Evolutionary conservation across 1,140 invertebrate species (phyloP).

Genomic region (Maniola jurtina): DNA sequence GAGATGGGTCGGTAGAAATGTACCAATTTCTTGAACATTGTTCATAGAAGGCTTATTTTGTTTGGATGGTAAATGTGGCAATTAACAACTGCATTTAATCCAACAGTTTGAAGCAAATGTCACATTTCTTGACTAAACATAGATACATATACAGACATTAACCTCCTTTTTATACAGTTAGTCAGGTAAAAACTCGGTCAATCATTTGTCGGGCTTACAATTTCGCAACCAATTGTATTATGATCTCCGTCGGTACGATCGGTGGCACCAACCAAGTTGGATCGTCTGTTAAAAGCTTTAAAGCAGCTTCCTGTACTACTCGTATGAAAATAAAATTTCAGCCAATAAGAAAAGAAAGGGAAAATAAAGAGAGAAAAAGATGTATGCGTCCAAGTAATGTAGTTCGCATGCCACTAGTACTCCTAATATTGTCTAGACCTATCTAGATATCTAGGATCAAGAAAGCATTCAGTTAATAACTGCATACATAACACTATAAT

Average conservation of each 20-base stretch:
- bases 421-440: slow-evolving; percentile 16
- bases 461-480: slow-evolving; percentile 37
- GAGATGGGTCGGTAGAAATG: no score
- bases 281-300: neutral
- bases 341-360: slow-evolving; percentile 18
- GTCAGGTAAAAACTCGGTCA: no score
- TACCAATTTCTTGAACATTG: no score
- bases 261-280: neutral
- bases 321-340: slow-evolving; percentile 10
- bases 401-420: slow-evolving; percentile 31
- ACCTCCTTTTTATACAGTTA: no score
- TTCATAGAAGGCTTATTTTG: no score
- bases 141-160: no score
- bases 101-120: no score
- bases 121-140: no score
- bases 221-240: no score
- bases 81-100: no score
- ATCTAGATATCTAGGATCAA: slow-evolving; percentile 12
- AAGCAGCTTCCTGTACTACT: neutral
- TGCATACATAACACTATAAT: slow-evolving; percentile 35
- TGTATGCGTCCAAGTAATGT: neutral
- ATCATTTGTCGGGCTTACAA: no score
- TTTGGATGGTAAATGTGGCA: no score
- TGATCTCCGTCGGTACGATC: neutral
- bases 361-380: slow-evolving; percentile 2